phyloP scores from a whole-genome alignment of 2,888 invertebrate species.

The Sphecodes monilicornis region DNA sequence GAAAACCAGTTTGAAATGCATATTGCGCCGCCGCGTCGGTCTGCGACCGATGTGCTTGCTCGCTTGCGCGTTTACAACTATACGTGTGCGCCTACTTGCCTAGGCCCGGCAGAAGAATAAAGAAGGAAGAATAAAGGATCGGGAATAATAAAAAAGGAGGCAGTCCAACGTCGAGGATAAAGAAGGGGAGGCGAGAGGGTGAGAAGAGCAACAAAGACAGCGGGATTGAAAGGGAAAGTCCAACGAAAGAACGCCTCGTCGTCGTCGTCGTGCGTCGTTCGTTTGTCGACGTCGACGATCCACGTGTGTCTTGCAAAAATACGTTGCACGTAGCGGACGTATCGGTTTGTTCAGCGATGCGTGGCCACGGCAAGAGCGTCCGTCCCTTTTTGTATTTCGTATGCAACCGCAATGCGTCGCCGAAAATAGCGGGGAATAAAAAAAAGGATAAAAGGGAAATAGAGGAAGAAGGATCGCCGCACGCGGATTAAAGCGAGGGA shows the following conservation, averaged over 20 bases:
- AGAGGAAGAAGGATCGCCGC: constrained; percentile 32
- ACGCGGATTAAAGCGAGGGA: constrained; percentile 51
- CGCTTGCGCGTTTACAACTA: constrained; percentile 13
- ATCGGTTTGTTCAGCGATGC: constrained; percentile 54
- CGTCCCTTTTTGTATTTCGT: constrained; percentile 50
- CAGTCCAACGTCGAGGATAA: constrained; percentile 66
- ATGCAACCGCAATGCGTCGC: constrained; percentile 52
- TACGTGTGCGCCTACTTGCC: constrained; percentile 63
- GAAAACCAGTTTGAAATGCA: constrained; percentile 78
- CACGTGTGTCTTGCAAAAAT: constrained; percentile 72
- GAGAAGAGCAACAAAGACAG: constrained; percentile 49
- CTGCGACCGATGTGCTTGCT: constrained; percentile 42
- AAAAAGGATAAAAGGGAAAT: neutral
- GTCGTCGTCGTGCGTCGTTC: neutral
- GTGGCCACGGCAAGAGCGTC: constrained; percentile 26
- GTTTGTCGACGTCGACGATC: constrained; percentile 9
- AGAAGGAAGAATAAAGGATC: constrained; percentile 79
- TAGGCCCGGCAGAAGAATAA: constrained; percentile 73
- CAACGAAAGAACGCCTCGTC: constrained; percentile 39
- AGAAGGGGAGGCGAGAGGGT: constrained; percentile 34
- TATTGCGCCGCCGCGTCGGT: constrained; percentile 70
- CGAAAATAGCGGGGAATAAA: constrained; percentile 36
- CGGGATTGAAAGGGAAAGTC: constrained; percentile 50
- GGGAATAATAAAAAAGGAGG: constrained; percentile 71
- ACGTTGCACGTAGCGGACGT: constrained; percentile 67